Base-by-base conservation (phyloP, 2,797 vertebrate species). In the Botia kubotai region DNA sequence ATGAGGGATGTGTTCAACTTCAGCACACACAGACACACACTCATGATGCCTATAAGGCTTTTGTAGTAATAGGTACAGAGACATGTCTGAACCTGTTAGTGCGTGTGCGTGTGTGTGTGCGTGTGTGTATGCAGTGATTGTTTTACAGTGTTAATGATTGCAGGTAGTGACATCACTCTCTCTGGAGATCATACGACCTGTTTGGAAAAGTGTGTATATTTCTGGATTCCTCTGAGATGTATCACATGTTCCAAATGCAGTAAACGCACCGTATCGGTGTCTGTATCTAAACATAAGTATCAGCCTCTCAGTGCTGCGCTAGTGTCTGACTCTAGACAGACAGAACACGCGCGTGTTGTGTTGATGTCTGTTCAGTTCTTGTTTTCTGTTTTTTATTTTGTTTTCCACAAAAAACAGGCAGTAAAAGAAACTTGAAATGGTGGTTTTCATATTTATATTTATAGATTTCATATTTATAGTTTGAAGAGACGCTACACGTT, bases 171-270 rank as follows among this genome's bases (percentile, higher is more conserved):
- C 85, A 86, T 71, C 69, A 81, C 46, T 16, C 66, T 79, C 86
- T 74, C 69, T 43, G 43, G 79, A 74, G 73, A 82, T 58, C 23
- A 55, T 14, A 12, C 11, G 11, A 55, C 57, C 50, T 87, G 72
- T 89, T 83, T 84, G 73, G 62, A 16, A 84, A 78, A 46, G 16
- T 26, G 0, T 26, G 75, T 81, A 50, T 86, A 84, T 85, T 89
- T 87, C 90, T 88, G 90, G 90, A 88, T 87, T 90, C 88, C 89
- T 85, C 84, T 19, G 63, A 3, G 89, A 83, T 89, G 21, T 11
- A 55, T 33, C 33, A 19, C 23, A 33, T 73, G 29, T 73, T 60
- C 33, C 52, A 83, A 14, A 17, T 69, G 53, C 16, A n/a, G 29
- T 36, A 76, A 62, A 29, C 23, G n/a, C 67, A 43, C 6, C 3